These are phyloP conservation scores for Sinella curviseta DNA, from an alignment of 1,140 invertebrate species.

Conservation along the genomic window DNA sequence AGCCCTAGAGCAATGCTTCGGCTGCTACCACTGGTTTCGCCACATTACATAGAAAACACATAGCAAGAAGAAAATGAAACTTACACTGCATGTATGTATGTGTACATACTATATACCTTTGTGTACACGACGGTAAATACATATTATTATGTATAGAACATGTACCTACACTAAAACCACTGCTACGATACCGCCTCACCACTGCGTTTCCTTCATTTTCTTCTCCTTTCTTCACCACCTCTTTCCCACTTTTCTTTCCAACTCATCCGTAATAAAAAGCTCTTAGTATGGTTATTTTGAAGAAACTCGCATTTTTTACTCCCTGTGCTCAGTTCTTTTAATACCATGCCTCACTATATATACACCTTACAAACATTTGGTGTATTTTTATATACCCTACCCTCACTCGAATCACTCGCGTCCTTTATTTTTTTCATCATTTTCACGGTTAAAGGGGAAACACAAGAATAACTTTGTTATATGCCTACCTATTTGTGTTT, in stretches of 20 bases:
- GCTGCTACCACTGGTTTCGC: background rate
- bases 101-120: background rate
- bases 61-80: background rate
- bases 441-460: too few relatives aligned
- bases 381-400: too few relatives aligned
- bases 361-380: background rate
- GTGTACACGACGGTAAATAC: background rate
- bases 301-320: background rate
- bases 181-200: too few relatives aligned
- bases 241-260: background rate
- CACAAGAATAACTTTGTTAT: too few relatives aligned
- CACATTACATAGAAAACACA: background rate
- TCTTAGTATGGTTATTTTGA: background rate
- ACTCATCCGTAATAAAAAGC: background rate
- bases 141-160: background rate
- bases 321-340: background rate
- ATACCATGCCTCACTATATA: background rate
- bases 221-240: background rate
- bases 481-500: too few relatives aligned
- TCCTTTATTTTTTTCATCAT: too few relatives aligned
- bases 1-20: constrained; percentile 2
- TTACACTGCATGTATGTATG: background rate
- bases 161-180: too few relatives aligned
- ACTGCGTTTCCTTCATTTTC: too few relatives aligned
- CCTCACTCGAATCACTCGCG: too few relatives aligned